A percentile compares a stretch with the other conserved stretches of the same genome.
Conservation (phyloP, 2,113 vertebrate species). For the Meles meles region DNA sequence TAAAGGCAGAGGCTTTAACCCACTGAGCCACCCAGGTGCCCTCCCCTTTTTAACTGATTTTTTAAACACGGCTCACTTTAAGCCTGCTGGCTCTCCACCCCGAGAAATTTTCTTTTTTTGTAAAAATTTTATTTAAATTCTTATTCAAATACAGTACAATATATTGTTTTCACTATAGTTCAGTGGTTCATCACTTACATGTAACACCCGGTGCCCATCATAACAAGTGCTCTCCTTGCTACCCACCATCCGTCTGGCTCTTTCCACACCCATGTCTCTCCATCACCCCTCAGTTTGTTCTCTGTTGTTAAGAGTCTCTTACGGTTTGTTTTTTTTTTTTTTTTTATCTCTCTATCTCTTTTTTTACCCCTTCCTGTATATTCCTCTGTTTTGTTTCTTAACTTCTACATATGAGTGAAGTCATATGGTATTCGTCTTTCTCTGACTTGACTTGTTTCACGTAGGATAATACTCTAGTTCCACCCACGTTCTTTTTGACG, state of each 20-base stretch:
- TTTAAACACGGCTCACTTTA: background rate
- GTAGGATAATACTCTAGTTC: background rate
- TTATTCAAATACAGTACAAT: background rate
- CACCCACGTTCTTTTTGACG: background rate
- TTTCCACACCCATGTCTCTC: background rate
- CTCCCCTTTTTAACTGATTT: too few relatives aligned
- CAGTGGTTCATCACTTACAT: background rate
- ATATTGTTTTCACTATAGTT: background rate
- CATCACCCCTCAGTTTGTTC: background rate
- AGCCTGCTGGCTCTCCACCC: background rate
- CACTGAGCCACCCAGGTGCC: too few relatives aligned
- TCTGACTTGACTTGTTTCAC: background rate
- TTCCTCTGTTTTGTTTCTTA: background rate
- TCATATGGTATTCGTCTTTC: background rate
- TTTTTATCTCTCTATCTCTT: background rate
- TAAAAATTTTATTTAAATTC: background rate
- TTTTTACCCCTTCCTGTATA: background rate
- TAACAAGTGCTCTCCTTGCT: background rate
- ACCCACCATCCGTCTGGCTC: background rate
- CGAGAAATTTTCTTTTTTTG: background rate
- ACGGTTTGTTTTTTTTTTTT: fast-evolving
- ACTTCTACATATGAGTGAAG: background rate
- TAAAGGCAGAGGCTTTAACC: too few relatives aligned
- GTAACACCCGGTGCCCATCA: background rate
- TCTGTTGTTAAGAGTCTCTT: background rate